Base-by-base conservation (phyloP, 2,888 invertebrate species). In the Lasioglossum pauxillum region DNA sequence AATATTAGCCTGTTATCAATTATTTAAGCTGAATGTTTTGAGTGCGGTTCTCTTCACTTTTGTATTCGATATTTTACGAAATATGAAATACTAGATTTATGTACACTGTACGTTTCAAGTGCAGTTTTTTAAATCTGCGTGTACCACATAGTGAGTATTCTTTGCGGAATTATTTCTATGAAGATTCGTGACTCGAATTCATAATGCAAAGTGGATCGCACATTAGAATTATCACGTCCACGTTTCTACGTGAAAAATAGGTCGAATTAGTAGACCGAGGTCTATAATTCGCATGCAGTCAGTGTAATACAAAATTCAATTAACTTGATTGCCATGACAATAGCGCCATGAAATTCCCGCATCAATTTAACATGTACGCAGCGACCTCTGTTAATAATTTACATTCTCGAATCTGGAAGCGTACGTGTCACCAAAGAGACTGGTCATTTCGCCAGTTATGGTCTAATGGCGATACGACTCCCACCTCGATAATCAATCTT, bases 271-370 rank as follows among this genome's bases (percentile, higher is more conserved):
- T 67, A 23, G 23, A 67, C 23, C 35, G 19, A 67, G 8, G 10
- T 35, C 19, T 19, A 67, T 67, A 67, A 67, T 67, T 38, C 19
- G 35, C 35, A 64, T 64, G 64, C 64, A 27, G 31, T 64, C 31
- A 16, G 64, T 67, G 23, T 10, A 23, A 67, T 67, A 10, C 35
- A 23, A 23, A 67, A 67, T 67, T 67, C 67, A 8, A 67, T 35
- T 67, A 67, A 67, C 35, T 38, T 35, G 67, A 67, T 67, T 19
- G 35, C 67, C 67, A 67, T 38, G 35, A 67, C 67, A 67, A 67
- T 35, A 35, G 35, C 67, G 67, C 35, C 35, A 23, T 38, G 67
- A 35, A 67, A 67, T 38, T 35, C 23, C 35, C 19, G 35, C 67
- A 10, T 67, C 35, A 67, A 67, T 67, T 67, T 67, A 35, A 67